Evolutionary conservation across 2,113 vertebrate genomes (phyloP).

Genomic region (Hippoglossus stenolepis): DNA sequence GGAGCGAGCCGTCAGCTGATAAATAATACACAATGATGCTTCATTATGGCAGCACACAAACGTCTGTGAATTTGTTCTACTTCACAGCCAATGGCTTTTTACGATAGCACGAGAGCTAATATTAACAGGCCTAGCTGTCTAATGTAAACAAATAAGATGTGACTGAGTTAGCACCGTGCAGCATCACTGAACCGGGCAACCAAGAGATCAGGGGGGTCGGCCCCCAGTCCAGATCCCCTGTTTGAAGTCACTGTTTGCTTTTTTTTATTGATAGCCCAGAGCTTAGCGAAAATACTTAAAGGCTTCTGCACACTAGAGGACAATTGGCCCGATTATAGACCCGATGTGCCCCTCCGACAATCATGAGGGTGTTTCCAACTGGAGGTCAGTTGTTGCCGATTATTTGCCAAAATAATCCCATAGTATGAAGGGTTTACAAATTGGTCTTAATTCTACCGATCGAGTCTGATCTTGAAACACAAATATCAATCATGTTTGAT

Average conservation of each 20-base stretch:
- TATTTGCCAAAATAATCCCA: too few relatives aligned
- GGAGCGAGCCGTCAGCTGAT: not conserved
- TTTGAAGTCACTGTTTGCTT: not conserved
- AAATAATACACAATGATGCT: not conserved
- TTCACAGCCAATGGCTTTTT: not conserved
- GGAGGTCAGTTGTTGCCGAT: too few relatives aligned
- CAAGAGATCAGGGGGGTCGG: not conserved
- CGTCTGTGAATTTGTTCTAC: not conserved
- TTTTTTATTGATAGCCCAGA: not conserved
- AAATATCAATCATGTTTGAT: too few relatives aligned
- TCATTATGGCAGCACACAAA: not conserved
- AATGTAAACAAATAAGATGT: constrained; percentile 79
- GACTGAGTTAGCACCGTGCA: constrained; percentile 6
- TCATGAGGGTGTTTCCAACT: too few relatives aligned
- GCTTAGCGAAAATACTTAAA: too few relatives aligned
- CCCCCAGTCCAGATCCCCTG: not conserved
- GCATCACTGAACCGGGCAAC: not conserved
- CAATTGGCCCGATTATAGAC: too few relatives aligned
- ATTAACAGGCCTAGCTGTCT: constrained; percentile 65
- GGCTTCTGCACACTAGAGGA: too few relatives aligned
- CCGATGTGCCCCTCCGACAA: too few relatives aligned
- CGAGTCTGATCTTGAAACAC: too few relatives aligned
- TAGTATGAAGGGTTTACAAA: too few relatives aligned
- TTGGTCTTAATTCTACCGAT: too few relatives aligned
- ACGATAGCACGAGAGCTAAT: constrained; percentile 54